Percentiles rank a stretch among this genome's conserved stretches.
phyloP scores from a whole-genome alignment of 1,140 invertebrate genomes.

The Bombus fervidus region DNA sequence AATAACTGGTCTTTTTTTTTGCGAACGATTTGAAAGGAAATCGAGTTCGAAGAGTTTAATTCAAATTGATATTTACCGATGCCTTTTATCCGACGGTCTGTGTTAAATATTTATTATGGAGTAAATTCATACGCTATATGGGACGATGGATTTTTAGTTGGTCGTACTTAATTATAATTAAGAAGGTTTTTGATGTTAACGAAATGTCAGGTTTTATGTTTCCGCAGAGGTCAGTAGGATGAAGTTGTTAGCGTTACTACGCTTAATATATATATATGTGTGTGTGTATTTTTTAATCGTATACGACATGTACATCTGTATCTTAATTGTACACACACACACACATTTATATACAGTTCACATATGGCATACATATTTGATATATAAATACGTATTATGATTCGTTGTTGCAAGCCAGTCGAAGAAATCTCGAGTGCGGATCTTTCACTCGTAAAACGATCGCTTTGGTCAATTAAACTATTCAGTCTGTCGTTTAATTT shows the following conservation, averaged over 20 bases:
- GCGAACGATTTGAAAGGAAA: neutral
- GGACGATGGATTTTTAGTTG: neutral
- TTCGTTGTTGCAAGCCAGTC: neutral
- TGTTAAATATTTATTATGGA: neutral
- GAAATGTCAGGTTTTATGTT: too few species aligned
- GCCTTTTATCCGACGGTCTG: neutral
- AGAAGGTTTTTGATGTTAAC: neutral
- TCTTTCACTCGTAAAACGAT: constrained; percentile 3
- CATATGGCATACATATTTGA: too few species aligned
- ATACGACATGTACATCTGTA: too few species aligned
- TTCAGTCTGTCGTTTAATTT: neutral
- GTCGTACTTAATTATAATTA: neutral
- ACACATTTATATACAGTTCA: too few species aligned
- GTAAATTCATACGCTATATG: neutral
- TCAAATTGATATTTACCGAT: neutral
- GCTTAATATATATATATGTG: too few species aligned
- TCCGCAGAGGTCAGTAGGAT: too few species aligned
- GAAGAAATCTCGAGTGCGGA: neutral
- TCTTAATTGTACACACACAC: too few species aligned
- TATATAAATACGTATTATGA: too few species aligned
- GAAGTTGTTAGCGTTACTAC: too few species aligned
- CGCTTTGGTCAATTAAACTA: neutral
- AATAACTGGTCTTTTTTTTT: neutral
- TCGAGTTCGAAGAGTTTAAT: neutral
- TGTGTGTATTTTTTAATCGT: too few species aligned